Evolutionary conservation across 2,113 vertebrate species (phyloP).

Genomic region (Aspiorhynchus laticeps): DNA sequence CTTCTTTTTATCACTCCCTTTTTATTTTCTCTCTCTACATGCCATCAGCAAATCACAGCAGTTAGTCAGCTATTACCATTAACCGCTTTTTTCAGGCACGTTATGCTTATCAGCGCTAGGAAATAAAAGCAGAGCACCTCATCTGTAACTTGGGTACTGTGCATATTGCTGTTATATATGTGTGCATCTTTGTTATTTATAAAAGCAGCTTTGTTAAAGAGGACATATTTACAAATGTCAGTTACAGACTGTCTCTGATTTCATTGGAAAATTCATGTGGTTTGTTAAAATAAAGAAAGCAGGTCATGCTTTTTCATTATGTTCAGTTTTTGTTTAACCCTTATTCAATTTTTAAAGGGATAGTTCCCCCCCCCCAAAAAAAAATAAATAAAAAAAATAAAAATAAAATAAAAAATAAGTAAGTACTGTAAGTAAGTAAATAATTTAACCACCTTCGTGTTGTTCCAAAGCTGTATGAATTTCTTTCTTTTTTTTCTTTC

Average conservation of each 20-base stretch:
- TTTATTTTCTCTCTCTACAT: background rate
- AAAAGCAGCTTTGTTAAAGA: background rate
- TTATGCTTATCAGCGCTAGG: background rate
- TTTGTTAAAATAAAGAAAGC: background rate
- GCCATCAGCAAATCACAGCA: constrained; percentile 12
- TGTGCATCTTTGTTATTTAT: background rate
- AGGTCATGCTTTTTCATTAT: background rate
- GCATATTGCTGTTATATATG: background rate
- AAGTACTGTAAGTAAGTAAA: too few relatives aligned
- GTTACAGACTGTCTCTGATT: background rate
- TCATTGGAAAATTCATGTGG: background rate
- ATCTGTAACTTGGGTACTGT: background rate
- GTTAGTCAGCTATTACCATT: constrained; percentile 12
- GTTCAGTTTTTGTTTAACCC: background rate
- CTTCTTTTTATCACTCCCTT: constrained; percentile 27
- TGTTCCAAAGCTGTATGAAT: too few relatives aligned
- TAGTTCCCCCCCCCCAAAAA: too few relatives aligned
- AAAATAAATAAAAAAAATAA: too few relatives aligned
- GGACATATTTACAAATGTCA: background rate
- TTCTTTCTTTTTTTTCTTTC: too few relatives aligned
- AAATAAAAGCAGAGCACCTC: background rate
- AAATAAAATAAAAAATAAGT: too few relatives aligned
- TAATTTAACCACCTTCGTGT: too few relatives aligned
- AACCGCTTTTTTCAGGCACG: background rate
- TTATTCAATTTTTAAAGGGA: too few relatives aligned